Evolutionary conservation across 37 sponge, comb jelly and placozoan genomes (phyloP), one percentile per base, ranked within the genome.

Genomic region (Cliona cf. orientalis): DNA sequence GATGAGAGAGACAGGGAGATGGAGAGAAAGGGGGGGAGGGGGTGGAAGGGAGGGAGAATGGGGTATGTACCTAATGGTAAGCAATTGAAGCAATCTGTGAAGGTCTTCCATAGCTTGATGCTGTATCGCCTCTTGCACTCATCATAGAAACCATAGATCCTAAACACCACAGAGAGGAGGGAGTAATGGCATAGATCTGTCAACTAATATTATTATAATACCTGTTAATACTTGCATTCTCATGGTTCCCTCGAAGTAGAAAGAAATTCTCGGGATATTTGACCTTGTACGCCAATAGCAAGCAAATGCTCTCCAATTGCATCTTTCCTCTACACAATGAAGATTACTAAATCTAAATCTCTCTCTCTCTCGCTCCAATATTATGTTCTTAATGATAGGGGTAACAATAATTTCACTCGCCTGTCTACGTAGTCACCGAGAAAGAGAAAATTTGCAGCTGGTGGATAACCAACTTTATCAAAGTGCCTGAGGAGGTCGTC

Each of bases 81-180:
- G 55, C 97, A 96, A 88, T 96, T 92, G 80, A 96, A 96, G 28
- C 91, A 90, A n/a, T 95, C 96, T 41, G 90, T 90, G 74, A 92
- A 95, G 6, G 96, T 95, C 83, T 92, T 95, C 96, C 97, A 96
- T 26, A 96, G 74, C 82, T 92, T 96, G 68, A 96, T 96, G 83
- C 92, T 96, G 72, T 96, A 96, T 5, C 97, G 78, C 44, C 97
- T 75, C 77, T 96, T 96, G 67, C 97, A 96, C 82, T 96, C 97
- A 80, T 96, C 97, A 74, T 96, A 96, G 61, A 96, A 96, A 0
- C 97, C 97, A 81, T 96, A 96, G 31, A 96, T 96, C 86, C 94
- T 96, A 62, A n/a, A 58, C n/a, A 62, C 23, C 62, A 67, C 17
- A 71, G 25, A 61, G 63, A 61, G 53, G 14, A 19, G 53, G 14